Evolutionary conservation across 2,797 vertebrate genomes (phyloP), one percentile per base, ranked within the genome.

Genomic region (Lutjanus campechanus): DNA sequence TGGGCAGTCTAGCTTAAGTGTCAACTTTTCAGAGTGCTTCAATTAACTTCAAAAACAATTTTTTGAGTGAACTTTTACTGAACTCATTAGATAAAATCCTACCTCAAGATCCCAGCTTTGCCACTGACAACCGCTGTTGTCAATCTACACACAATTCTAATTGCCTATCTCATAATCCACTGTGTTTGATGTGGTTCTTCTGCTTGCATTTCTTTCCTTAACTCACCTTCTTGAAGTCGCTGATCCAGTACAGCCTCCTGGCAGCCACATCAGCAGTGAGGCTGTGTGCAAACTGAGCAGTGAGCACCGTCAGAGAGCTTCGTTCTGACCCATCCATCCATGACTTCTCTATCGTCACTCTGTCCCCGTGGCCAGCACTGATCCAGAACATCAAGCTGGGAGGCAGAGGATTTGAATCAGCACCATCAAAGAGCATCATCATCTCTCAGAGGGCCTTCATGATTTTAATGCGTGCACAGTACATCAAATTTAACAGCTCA

Each of bases 231-330:
- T 97, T 98, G 69, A 95, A 94, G 81, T 94, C 90, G 66, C 97
- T 98, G 90, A 98, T 96, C 97, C 97, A 99, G 90, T 96, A 98
- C 0, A 98, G 92, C 51, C 97, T 94, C 54, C 90, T 88, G 19
- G 95, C 93, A 40, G 95, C 91, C 0, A 95, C 92, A 67, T 98
- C 97, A 59, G 97, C 85, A 0, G 95, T 94, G 64, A 98, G 95
- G 17, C 96, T 90, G 64, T 95, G 89, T 0, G 97, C 95, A 9
- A 89, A 85, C 86, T 98, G 97, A 77, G 95, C 92, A 20, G 95
- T 96, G 68, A 97, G 82, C 5, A 95, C 94, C 0, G 75, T 70
- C 67, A 98, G 84, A 22, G 95, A 82, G n/a, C 46, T 91, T 65
- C 94, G 83, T 25, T 95, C 93, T 0, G 96, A 96, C 4, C 96